Evolutionary conservation across 2,888 invertebrate species (phyloP), one percentile per base, ranked within the genome.

Genomic region (Thymelicus acteon): DNA sequence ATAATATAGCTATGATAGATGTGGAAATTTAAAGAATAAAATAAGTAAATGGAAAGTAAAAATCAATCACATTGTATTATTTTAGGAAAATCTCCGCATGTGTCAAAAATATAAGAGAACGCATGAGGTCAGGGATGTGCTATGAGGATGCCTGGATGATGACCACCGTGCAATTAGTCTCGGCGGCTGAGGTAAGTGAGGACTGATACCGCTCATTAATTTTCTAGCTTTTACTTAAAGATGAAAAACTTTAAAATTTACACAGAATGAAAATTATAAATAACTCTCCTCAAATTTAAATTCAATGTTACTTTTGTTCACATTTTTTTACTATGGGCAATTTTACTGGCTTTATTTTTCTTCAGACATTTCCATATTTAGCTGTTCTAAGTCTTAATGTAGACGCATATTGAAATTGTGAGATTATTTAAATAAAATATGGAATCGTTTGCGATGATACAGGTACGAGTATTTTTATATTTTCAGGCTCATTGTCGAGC

Each of bases 111-210:
- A 95, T 97, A 78, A 95, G 96, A 69, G 91, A 92, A 57, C 94
- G 95, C 69, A 93, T 96, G 47, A 90, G 88, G 61, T 89, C 90
- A 31, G 97, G 98, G 0, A 80, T 94, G 67, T 85, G 95, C 2
- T 94, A 94, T 24, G 97, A 97, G 84, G 96, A 97, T 77, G 97
- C 98, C 0, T 97, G 98, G 96, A 97, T 98, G 85, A 87, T 95
- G 75, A 96, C 96, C 1, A 97, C 98, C 0, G 96, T 98, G 66
- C 96, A 97, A 83, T 89, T 98, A 19, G 96, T 96, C 3, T 95
- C 95, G 71, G 97, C 97, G 37, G 97, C 98, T 8, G 97, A 97
- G 92, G 97, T 97, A 92, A 80, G 82, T 40, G 15, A 39, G 40
- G 54, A 40, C 12, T 31, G 31, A 31, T 31, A 3, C 4, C 31